phyloP scores from a whole-genome alignment of 2,113 vertebrate genomes.

The Cromileptes altivelis region DNA sequence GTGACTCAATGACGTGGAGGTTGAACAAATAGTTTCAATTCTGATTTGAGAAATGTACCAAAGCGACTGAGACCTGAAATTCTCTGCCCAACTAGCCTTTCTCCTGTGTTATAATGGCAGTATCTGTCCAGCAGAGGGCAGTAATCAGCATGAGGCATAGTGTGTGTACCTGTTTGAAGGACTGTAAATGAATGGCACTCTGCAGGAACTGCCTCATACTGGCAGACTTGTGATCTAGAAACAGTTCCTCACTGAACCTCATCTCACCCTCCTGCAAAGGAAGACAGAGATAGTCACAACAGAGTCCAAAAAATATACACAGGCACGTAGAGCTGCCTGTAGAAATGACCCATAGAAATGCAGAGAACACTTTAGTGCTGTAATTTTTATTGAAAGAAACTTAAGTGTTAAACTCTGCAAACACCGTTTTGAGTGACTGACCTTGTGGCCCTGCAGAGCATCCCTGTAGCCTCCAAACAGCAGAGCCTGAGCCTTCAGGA shows the following conservation, averaged over 20 bases:
- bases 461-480: conserved; percentile 92
- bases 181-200: conserved; percentile 89
- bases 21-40: too few species aligned
- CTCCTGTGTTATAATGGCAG: neutral
- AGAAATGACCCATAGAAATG: neutral
- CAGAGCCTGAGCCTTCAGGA: conserved; percentile 89
- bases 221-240: conserved; percentile 87
- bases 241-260: conserved; percentile 86
- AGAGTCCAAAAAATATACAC: neutral
- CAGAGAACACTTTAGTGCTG: neutral
- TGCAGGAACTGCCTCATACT: conserved; percentile 88
- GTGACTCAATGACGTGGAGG: too few species aligned
- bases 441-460: conserved; percentile 79
- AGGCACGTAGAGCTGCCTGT: neutral
- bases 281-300: neutral
- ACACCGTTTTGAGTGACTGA: conserved; percentile 36
- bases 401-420: neutral
- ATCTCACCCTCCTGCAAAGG: conserved; percentile 83
- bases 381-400: neutral
- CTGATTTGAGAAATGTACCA: too few species aligned
- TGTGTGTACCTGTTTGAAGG: conserved; percentile 90
- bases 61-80: neutral
- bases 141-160: neutral
- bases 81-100: neutral
- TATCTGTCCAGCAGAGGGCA: conserved; percentile 53